Evolutionary conservation across 2,888 invertebrate species (phyloP).

Genomic region (Rhorus exstirpatorius): DNA sequence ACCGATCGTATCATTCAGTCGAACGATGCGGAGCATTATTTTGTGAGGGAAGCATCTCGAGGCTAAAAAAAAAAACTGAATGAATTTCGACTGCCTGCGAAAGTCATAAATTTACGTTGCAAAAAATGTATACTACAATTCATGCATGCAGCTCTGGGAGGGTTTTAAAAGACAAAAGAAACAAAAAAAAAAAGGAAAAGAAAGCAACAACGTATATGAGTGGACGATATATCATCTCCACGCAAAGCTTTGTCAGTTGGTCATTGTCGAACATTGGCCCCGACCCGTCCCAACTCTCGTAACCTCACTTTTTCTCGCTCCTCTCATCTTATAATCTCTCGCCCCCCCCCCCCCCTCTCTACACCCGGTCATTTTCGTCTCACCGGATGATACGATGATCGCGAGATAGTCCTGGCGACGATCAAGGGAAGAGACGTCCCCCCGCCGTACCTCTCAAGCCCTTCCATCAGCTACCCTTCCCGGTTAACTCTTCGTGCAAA

Average conservation of each 20-base stretch:
- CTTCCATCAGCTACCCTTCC: constrained; percentile 21
- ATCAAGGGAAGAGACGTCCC: constrained; percentile 71
- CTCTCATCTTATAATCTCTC: constrained; percentile 35
- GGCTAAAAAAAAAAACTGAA: constrained; percentile 26
- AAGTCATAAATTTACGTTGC: constrained; percentile 27
- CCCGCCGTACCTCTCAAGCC: constrained; percentile 58
- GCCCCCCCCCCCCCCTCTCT: constrained; percentile 6
- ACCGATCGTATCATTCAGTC: constrained; percentile 35
- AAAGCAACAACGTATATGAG: constrained; percentile 10
- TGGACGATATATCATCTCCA: constrained; percentile 48
- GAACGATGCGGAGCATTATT: constrained; percentile 20
- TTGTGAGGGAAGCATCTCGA: too few species aligned
- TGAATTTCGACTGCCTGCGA: constrained; percentile 31
- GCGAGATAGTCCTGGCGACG: constrained; percentile 39
- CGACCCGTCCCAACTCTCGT: constrained; percentile 45
- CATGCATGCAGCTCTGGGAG: constrained; percentile 12
- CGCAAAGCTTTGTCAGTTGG: constrained; percentile 66
- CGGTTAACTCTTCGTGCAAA: constrained; percentile 30
- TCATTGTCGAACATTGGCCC: constrained; percentile 76
- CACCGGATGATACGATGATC: constrained; percentile 60
- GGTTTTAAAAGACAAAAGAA: constrained; percentile 1
- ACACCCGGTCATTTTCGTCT: constrained; percentile 54
- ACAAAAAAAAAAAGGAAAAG: constrained; percentile 9
- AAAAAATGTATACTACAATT: constrained; percentile 21
- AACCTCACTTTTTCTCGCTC: constrained; percentile 46